These are phyloP conservation scores for Pogonomyrmex californicus DNA, from an alignment of 1,140 invertebrate genomes.

Conservation along the genomic window DNA sequence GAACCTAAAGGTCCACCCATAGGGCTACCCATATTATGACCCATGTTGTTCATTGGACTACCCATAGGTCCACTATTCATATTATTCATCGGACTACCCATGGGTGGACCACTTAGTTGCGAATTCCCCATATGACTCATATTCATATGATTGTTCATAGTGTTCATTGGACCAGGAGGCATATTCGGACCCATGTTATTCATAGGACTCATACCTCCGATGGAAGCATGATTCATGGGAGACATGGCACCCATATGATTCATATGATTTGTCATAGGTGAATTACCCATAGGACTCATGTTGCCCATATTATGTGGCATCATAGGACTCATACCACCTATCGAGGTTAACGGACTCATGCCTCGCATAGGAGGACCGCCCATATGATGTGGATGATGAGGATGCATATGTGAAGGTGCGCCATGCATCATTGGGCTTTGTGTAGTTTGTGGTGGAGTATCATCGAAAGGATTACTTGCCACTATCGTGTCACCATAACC, in stretches of 20 bases:
- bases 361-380: constrained; percentile 89
- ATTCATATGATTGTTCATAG: constrained; percentile 90
- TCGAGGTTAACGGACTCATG: constrained; percentile 87
- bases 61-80: constrained; percentile 90
- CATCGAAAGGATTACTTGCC: constrained; percentile 98
- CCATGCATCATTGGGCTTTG: constrained; percentile 89
- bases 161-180: constrained; percentile 86
- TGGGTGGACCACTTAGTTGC: constrained; percentile 90
- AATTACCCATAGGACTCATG: constrained; percentile 85
- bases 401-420: constrained; percentile 87
- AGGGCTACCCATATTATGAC: constrained; percentile 85
- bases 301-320: constrained; percentile 86
- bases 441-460: constrained; percentile 91
- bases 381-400: constrained; percentile 89
- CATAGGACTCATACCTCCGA: constrained; percentile 90
- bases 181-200: constrained; percentile 90
- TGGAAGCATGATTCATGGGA: constrained; percentile 89
- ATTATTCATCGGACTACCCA: constrained; percentile 91
- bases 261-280: constrained; percentile 87
- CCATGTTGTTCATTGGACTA: constrained; percentile 87
- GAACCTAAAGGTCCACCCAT: constrained; percentile 85
- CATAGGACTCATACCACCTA: constrained; percentile 91
- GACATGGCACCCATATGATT: constrained; percentile 88
- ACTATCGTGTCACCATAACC: constrained; percentile 97
- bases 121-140: constrained; percentile 91